Base-by-base conservation (phyloP, 2,888 invertebrate species). In the Rhogogaster chlorosoma region DNA sequence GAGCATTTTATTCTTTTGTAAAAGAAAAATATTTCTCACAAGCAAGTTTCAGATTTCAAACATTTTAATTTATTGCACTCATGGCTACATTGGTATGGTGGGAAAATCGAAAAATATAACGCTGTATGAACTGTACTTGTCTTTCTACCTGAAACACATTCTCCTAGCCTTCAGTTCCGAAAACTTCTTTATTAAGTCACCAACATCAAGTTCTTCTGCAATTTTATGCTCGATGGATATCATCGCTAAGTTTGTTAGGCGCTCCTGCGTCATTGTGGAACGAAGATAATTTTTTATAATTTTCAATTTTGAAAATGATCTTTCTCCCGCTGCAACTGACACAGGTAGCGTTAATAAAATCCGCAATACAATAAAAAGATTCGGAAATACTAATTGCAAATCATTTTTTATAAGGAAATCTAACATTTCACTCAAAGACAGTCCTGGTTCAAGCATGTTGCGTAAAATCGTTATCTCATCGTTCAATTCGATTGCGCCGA, bases 281-380 rank as follows among this genome's bases (percentile, higher is more conserved):
- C 73, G 73, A 26, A 75, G 73, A 15, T 75, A 75, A 6, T 42
- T 85, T 70, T 87, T 87, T 75, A 87, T 85, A 32, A 87, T 67
- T 71, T 87, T 86, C 7, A 86, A 57, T 84, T 87, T 87, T 3
- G 85, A 86, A 86, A 86, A 87, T 61, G 64, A 85, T 42, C 87
- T 45, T 86, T 87, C 84, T 6, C 78, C 86, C 45, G 83, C 67
- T 64, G 85, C 86, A 18, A 85, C 84, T 10, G 84, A 75, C 22
- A 87, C 64, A 26, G 86, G 86, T 64, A 86, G 42, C 9, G 86
- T 86, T 49, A 86, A 38, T 12, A 85, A 67, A 38, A 87, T 86
- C 73, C 84, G 42, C 29, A 85, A 49, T 3, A 73, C 83, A 22
- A 73, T 67, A 70, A 75, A 75, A 36, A 86, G 18, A 84, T 87